Conservation (phyloP, 2,888 invertebrate genomes). For the Papilio elwesi region DNA sequence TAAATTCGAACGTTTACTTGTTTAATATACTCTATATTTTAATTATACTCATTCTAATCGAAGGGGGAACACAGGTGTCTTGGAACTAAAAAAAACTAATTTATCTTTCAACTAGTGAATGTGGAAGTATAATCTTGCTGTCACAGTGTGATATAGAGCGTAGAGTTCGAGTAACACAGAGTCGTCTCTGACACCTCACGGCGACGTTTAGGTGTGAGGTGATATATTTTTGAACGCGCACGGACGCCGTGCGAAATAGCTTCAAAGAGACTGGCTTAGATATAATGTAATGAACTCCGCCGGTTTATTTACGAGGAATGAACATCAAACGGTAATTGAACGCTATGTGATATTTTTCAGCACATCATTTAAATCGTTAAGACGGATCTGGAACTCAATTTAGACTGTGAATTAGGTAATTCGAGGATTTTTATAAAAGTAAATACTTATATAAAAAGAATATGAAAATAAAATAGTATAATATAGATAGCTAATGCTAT, state of each 20-base stretch:
- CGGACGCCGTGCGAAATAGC: constrained; percentile 37
- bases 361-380: constrained; percentile 21
- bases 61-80: too few species aligned
- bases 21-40: too few species aligned
- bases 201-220: constrained; percentile 37
- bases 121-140: constrained; percentile 29
- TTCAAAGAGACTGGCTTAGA: constrained; percentile 36
- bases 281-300: constrained; percentile 37
- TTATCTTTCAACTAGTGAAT: background rate
- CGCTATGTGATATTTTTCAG: constrained; percentile 31
- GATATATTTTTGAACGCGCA: constrained; percentile 39
- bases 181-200: constrained; percentile 32
- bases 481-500: too few species aligned
- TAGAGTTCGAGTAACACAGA: constrained; percentile 4
- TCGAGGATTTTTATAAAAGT: background rate
- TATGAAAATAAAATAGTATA: too few species aligned
- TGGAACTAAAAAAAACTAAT: too few species aligned
- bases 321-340: constrained; percentile 37
- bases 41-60: too few species aligned
- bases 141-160: constrained; percentile 24
- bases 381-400: background rate
- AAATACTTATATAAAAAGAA: too few species aligned
- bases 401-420: background rate
- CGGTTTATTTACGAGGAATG: constrained; percentile 35
- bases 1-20: too few species aligned